Percentiles rank a stretch among this genome's conserved stretches.
phyloP scores from a whole-genome alignment of 2,797 vertebrate species.

The Malurus splendens region DNA sequence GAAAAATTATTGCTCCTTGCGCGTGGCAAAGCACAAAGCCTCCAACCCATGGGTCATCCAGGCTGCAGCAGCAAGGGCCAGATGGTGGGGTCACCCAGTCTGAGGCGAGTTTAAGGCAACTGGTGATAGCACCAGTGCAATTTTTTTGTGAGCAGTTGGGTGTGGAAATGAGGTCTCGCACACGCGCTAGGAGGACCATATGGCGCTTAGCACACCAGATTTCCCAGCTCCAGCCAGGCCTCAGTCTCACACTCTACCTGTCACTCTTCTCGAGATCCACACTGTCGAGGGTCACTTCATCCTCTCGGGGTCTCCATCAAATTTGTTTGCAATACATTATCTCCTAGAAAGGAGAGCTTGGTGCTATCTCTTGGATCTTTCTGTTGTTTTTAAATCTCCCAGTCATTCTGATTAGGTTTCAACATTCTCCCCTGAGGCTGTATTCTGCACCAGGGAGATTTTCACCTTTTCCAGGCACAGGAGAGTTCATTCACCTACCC shows the following conservation, averaged over 20 bases:
- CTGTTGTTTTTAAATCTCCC: background rate
- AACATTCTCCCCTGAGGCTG: background rate
- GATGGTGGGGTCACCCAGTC: background rate
- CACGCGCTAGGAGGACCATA: slow-evolving; percentile 6
- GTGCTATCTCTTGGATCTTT: slow-evolving; percentile 1
- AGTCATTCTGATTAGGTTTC: background rate
- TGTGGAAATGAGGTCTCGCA: slow-evolving; percentile 48
- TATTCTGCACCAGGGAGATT: background rate
- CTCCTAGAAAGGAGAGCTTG: background rate
- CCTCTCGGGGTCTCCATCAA: slow-evolving; percentile 4
- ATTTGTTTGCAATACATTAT: background rate
- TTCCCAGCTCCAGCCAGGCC: slow-evolving; percentile 57
- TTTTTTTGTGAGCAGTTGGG: slow-evolving; percentile 42
- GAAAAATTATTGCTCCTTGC: background rate
- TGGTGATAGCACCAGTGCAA: slow-evolving; percentile 8
- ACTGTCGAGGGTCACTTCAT: slow-evolving; percentile 28
- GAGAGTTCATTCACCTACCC: background rate
- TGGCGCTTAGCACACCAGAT: slow-evolving; percentile 51
- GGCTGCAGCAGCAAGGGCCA: slow-evolving; percentile 9
- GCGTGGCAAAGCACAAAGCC: background rate
- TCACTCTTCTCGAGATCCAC: slow-evolving; percentile 44
- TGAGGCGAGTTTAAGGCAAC: background rate
- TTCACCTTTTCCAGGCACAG: background rate
- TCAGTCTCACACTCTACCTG: slow-evolving; percentile 58
- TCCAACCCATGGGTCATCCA: background rate